Base-by-base conservation (phyloP, 2,888 invertebrate species). In the Hirtodrosophila histrioides region DNA sequence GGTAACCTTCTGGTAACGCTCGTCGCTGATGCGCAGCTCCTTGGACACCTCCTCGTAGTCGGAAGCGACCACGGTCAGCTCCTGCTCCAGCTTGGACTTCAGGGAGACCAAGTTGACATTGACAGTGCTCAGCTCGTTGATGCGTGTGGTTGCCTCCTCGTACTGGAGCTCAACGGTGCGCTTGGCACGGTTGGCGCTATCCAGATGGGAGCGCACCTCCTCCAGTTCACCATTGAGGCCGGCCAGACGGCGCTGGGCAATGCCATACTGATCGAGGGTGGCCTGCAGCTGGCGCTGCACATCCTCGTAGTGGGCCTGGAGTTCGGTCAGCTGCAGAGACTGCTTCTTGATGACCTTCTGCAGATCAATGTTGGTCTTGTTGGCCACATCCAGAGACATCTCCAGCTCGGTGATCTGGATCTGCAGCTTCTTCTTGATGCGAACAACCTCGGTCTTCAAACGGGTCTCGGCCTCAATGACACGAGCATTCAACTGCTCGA, bases 361-460 rank as follows among this genome's bases (percentile, higher is more conserved):
- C 92, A 98, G 94, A 92, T 98, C 97, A 91, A 98, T 95, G 94
- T 98, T 98, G 93, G 96, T 97, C 94, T 99, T 98, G 94, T 99
- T 99, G 93, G 98, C 97, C 87, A 98, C 97, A 93, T 99, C 99
- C 92, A 99, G 94, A 58, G 97, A 96, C 94, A 98, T 95, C 92
- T 98, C 98, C 90, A 99, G 93, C 92, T 99, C 98, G 88, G 98
- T 98, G 93, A 99, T 98, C 91, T 97, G 97, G 92, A 98, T 96
- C 93, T 98, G 98, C 92, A 98, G 94, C 96, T 99, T 99, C 97
- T 99, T 99, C 96, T 98, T 98, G 93, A 99, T 97, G 93, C 98
- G 97, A 79, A 95, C 94, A 61, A 99, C 97, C 93, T 99, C 98
- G 89, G 97, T 95, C 94, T 98, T 98, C 92, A 99, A 94, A 92